These are phyloP conservation scores for Scaptomyza reducta DNA, from an alignment of 2,888 invertebrate genomes.

Conservation along the genomic window DNA sequence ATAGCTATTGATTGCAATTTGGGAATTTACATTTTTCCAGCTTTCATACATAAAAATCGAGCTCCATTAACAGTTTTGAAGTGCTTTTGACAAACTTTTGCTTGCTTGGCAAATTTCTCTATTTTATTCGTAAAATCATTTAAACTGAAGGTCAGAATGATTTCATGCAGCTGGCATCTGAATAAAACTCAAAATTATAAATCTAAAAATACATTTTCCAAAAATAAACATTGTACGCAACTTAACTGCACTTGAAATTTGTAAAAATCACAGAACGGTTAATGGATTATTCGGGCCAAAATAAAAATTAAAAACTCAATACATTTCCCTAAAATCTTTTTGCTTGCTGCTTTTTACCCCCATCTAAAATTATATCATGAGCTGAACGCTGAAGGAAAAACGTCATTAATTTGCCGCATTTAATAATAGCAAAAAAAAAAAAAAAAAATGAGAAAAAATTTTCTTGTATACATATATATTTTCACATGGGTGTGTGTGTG, in stretches of 20 bases:
- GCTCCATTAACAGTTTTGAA: slow-evolving; percentile 15
- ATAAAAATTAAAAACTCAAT: slow-evolving; percentile 6
- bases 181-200: slow-evolving; percentile 35
- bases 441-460: slow-evolving; percentile 28
- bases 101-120: not conserved
- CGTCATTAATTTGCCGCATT: slow-evolving; percentile 66
- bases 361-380: slow-evolving; percentile 65
- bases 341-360: slow-evolving; percentile 4
- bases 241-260: slow-evolving; percentile 50
- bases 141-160: slow-evolving; percentile 60
- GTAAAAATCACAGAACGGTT: not conserved
- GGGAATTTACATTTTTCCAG: too few species aligned
- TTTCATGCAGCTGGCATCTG: slow-evolving; percentile 60
- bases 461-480: not conserved
- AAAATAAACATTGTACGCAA: slow-evolving; percentile 39
- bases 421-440: slow-evolving; percentile 24
- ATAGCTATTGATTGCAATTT: not conserved
- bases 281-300: slow-evolving; percentile 29
- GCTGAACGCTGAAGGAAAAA: slow-evolving; percentile 46
- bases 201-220: slow-evolving; percentile 60
- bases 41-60: not conserved
- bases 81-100: slow-evolving; percentile 9
- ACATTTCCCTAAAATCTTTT: slow-evolving; percentile 23
- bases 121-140: slow-evolving; percentile 10
- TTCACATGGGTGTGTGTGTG: not conserved